Evolutionary conservation across 2,888 invertebrate species (phyloP).

Genomic region (Melolontha melolontha): DNA sequence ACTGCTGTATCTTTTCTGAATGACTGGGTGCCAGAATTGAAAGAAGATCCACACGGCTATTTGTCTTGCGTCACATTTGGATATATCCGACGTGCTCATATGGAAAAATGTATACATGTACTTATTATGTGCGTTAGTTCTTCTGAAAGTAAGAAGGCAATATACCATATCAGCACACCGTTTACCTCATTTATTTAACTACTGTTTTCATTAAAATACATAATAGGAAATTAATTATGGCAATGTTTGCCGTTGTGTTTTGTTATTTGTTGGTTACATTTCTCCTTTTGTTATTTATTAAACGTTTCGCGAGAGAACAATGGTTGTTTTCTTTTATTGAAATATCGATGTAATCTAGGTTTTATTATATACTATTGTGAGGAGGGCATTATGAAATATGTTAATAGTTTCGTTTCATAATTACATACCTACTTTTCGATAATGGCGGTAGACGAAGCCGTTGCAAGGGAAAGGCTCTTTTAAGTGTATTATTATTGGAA

Average conservation of each 20-base stretch:
- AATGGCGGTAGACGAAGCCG: constrained; percentile 2
- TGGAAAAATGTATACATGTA: neutral
- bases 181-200: constrained; percentile 31
- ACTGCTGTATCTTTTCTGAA: constrained; percentile 38
- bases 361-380: constrained; percentile 33
- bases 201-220: constrained; percentile 33
- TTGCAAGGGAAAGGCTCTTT: no score
- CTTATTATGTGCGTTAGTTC: no score
- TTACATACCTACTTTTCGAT: constrained; percentile 28
- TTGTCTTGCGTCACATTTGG: constrained; percentile 7
- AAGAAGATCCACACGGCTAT: constrained; percentile 15
- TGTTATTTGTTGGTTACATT: neutral
- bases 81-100: neutral
- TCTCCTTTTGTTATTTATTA: constrained; percentile 32
- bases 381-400: constrained; percentile 29
- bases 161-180: neutral
- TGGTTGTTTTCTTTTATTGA: constrained; percentile 31
- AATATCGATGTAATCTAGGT: constrained; percentile 31
- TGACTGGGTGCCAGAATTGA: constrained; percentile 16
- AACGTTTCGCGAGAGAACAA: constrained; percentile 24
- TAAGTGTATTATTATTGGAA: no score
- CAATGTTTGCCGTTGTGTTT: constrained; percentile 21
- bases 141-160: no score
- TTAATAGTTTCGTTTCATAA: constrained; percentile 25
- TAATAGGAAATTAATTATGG: constrained; percentile 32